phyloP scores from a whole-genome alignment of 53 echinoderm and acorn worm genomes.

The Arbacia lixula region DNA sequence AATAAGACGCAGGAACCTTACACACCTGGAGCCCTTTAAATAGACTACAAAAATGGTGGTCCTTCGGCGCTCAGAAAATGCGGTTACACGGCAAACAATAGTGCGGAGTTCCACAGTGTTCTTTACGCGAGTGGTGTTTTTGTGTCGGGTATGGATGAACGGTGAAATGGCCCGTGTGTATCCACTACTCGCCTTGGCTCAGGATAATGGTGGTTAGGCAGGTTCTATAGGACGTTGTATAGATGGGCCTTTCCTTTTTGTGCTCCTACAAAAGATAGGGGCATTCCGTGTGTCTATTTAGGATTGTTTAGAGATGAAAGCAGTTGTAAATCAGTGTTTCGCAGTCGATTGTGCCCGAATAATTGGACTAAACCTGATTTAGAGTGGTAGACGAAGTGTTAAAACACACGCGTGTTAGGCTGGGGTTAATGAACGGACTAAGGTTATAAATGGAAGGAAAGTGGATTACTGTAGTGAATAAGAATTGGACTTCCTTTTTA shows the following conservation, averaged over 20 bases:
- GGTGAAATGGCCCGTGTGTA: neutral
- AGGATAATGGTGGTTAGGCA: slow-evolving; percentile 25
- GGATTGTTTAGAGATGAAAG: slow-evolving; percentile 34
- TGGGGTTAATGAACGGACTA: slow-evolving; percentile 30
- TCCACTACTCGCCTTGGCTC: slow-evolving; percentile 6
- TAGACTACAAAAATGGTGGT: slow-evolving; percentile 37
- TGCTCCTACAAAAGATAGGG: slow-evolving; percentile 31
- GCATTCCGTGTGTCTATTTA: slow-evolving; percentile 35
- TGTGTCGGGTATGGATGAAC: slow-evolving; percentile 36
- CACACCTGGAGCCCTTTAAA: too few relatives aligned
- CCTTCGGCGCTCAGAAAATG: neutral
- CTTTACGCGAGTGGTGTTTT: slow-evolving; percentile 16
- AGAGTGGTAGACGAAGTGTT: slow-evolving; percentile 18
- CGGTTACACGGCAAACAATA: slow-evolving; percentile 31
- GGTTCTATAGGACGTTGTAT: slow-evolving; percentile 14
- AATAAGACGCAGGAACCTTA: too few relatives aligned
- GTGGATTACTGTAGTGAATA: neutral
- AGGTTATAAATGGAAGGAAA: neutral
- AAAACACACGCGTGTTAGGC: slow-evolving; percentile 23
- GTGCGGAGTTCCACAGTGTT: slow-evolving; percentile 2
- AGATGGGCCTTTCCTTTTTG: slow-evolving; percentile 20
- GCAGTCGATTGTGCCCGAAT: slow-evolving; percentile 26
- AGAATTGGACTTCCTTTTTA: too few relatives aligned
- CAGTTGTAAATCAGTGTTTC: slow-evolving; percentile 49
- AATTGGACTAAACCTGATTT: slow-evolving; percentile 36